Base-by-base conservation (phyloP, 2,113 vertebrate species). In the Crotalus tigris region DNA sequence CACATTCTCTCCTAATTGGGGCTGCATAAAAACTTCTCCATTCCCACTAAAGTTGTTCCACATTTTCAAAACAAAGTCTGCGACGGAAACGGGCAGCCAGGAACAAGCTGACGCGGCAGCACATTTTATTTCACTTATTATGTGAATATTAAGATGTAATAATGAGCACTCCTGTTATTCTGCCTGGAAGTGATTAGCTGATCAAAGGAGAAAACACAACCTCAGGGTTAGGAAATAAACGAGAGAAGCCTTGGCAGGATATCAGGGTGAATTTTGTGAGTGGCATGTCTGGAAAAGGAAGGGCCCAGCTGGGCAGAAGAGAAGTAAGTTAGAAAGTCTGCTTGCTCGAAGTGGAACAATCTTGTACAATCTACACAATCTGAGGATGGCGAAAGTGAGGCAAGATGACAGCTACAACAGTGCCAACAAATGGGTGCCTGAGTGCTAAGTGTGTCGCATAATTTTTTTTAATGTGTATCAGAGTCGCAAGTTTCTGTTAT, bases 101-200 rank as follows among this genome's bases (percentile, higher is more conserved):
- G 92, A 1, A 54, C 59, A 91, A 96, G 93, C 93, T 96, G 94
- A 95, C 93, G 92, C 95, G 95, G 96, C 96, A 96, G 93, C 94
- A 95, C 94, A 94, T 96, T 97, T 97, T 96, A 96, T 97, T 97
- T 97, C 96, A 85, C 39, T 95, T 95, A 95, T 96, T 96, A 94
- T 97, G 94, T 93, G 95, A 94, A 93, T 96, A 97, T 97, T 96
- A 97, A 93, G 93, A 94, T 57, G 87, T 93, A 96, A 96, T 94
- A 96, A 95, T 96, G 94, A 94, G 94, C 95, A 93, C 89, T 94
- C 49, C 96, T 95, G 95, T 96, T 96, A 97, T 54, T 86, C 93
- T 96, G 95, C 96, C 93, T 95, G 95, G 92, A 95, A 96, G n/a
- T 94, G 95, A 94, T 93, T 96, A 94, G 94, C 95, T 94, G 96